Evolutionary conservation across 2,888 invertebrate genomes (phyloP).

Genomic region (Rhorus exstirpatorius): DNA sequence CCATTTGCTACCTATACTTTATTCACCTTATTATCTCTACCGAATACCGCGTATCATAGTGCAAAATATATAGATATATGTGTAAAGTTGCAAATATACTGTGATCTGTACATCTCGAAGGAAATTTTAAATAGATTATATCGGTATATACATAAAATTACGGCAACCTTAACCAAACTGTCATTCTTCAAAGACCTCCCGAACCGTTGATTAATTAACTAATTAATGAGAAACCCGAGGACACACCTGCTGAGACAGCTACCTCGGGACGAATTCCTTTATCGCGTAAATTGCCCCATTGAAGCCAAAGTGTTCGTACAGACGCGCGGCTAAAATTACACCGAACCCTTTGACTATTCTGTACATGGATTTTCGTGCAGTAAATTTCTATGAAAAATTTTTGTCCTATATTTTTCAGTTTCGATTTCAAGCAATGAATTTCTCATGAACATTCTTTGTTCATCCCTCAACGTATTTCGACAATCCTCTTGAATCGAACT

Average conservation of each 20-base stretch:
- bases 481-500: too few relatives aligned
- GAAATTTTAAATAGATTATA: not conserved
- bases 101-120: not conserved
- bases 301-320: not conserved
- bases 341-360: not conserved
- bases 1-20: constrained; percentile 52
- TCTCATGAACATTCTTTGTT: too few relatives aligned
- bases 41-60: constrained; percentile 27
- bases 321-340: not conserved
- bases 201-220: constrained; percentile 76
- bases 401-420: too few relatives aligned
- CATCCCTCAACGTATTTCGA: too few relatives aligned
- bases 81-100: not conserved
- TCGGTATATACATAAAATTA: not conserved
- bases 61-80: not conserved
- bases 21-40: constrained; percentile 51
- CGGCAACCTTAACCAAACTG: constrained; percentile 29
- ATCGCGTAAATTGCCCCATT: not conserved
- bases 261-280: constrained; percentile 19
- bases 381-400: too few relatives aligned
- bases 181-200: constrained; percentile 34
- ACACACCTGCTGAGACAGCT: constrained; percentile 31
- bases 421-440: too few relatives aligned
- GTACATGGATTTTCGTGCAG: too few relatives aligned
- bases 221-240: constrained; percentile 73